phyloP scores from a whole-genome alignment of 2,888 invertebrate species.

The Melanargia galathea region DNA sequence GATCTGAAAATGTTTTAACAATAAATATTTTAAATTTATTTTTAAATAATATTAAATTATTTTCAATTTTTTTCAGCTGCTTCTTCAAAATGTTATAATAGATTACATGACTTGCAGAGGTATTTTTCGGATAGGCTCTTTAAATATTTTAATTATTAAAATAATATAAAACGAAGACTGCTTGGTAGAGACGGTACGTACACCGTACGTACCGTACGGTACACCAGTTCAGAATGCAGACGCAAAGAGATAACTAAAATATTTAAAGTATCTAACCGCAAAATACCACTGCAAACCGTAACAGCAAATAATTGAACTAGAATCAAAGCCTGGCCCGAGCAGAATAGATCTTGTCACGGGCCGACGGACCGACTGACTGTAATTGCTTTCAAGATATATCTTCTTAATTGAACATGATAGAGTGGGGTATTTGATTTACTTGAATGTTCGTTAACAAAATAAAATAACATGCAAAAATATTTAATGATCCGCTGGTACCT shows the following conservation, averaged over 20 bases:
- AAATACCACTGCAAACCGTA: slow-evolving; percentile 2
- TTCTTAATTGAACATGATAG: slow-evolving; percentile 29
- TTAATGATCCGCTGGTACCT: not conserved
- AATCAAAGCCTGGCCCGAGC: slow-evolving; percentile 13
- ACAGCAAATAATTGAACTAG: slow-evolving; percentile 11
- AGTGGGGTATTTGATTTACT: slow-evolving; percentile 13
- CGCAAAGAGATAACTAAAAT: not conserved
- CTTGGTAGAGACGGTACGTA: too few species aligned
- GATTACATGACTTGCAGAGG: too few species aligned
- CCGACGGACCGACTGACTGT: slow-evolving; percentile 25
- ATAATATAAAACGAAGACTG: too few species aligned
- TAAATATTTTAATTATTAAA: too few species aligned
- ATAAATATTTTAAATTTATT: too few species aligned
- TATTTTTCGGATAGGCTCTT: too few species aligned
- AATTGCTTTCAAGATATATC: slow-evolving; percentile 30
- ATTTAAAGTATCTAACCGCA: not conserved
- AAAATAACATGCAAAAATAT: not conserved
- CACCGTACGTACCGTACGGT: too few species aligned
- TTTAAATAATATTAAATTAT: too few species aligned
- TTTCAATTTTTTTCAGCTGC: too few species aligned
- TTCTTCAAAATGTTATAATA: too few species aligned
- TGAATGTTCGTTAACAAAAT: slow-evolving; percentile 1
- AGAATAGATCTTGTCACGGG: slow-evolving; percentile 26
- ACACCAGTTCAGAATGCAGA: not conserved
- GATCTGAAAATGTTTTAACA: too few species aligned